phyloP scores from a whole-genome alignment of 2,888 invertebrate species.

The Troilus luridus region DNA sequence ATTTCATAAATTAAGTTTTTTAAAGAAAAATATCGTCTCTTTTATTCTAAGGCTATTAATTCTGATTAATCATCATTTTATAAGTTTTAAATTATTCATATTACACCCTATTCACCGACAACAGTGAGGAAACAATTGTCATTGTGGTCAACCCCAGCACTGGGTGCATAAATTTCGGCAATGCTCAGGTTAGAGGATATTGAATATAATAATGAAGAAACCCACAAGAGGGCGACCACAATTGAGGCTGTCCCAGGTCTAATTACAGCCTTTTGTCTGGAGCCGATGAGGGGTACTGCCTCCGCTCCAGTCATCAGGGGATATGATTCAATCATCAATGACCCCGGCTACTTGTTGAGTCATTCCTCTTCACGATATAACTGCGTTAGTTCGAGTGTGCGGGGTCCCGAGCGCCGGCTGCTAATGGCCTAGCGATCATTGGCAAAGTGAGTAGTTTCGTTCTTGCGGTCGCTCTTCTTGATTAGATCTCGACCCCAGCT shows the following conservation, averaged over 20 bases:
- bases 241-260: not conserved
- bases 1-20: too few relatives aligned
- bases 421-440: constrained; percentile 45
- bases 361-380: constrained; percentile 35
- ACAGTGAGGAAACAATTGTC: not conserved
- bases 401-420: not conserved
- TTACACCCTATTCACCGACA: not conserved
- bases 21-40: too few relatives aligned
- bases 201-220: constrained; percentile 24
- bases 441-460: constrained; percentile 46
- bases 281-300: not conserved
- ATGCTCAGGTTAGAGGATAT: not conserved
- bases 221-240: not conserved
- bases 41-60: too few relatives aligned
- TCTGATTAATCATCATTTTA: too few relatives aligned
- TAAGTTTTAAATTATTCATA: not conserved
- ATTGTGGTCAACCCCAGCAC: not conserved
- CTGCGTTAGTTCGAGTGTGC: constrained; percentile 21
- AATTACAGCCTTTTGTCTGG: constrained; percentile 31
- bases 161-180: not conserved
- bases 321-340: constrained; percentile 29
- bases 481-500: constrained; percentile 37
- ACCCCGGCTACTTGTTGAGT: constrained; percentile 44
- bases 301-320: not conserved
- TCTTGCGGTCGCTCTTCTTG: constrained; percentile 44